These are phyloP conservation scores for Lagria hirta DNA, from an alignment of 2,888 invertebrate genomes.

Conservation along the genomic window DNA sequence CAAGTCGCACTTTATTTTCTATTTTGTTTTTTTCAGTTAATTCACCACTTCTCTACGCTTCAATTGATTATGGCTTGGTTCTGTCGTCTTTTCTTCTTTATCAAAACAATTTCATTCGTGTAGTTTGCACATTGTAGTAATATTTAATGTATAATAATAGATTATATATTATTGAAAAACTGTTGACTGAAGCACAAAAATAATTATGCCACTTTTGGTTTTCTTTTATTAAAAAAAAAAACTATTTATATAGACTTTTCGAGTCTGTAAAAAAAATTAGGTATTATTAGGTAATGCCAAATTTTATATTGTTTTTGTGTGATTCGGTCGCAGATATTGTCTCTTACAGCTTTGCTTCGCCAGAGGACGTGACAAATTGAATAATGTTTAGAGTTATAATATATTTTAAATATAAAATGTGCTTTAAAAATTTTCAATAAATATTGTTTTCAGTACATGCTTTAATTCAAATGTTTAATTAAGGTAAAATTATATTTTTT, in stretches of 20 bases:
- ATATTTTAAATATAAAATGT: constrained; percentile 49
- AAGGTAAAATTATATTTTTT: too few species aligned
- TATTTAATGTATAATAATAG: constrained; percentile 46
- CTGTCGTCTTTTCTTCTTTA: constrained; percentile 39
- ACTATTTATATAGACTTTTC: constrained; percentile 16
- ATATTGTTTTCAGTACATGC: constrained; percentile 50
- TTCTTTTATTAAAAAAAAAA: constrained; percentile 34
- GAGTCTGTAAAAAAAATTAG: too few species aligned
- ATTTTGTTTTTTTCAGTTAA: constrained; percentile 41
- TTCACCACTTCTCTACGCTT: constrained; percentile 46
- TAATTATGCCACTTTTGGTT: constrained; percentile 35
- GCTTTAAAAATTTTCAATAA: constrained; percentile 50
- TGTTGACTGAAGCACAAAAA: constrained; percentile 42
- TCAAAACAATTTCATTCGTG: constrained; percentile 44
- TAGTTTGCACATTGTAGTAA: constrained; percentile 47
- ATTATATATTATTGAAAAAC: constrained; percentile 39
- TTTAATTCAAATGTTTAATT: too few species aligned
- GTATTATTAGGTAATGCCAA: too few species aligned
- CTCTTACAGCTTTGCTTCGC: constrained; percentile 44
- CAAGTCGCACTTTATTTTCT: too few species aligned
- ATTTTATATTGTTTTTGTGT: constrained; percentile 30
- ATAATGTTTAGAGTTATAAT: constrained; percentile 45
- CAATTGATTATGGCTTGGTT: constrained; percentile 39
- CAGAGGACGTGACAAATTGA: constrained; percentile 45
- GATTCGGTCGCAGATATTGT: constrained; percentile 31